Evolutionary conservation across 2,797 vertebrate species (phyloP).

Genomic region (Dryobates pubescens): DNA sequence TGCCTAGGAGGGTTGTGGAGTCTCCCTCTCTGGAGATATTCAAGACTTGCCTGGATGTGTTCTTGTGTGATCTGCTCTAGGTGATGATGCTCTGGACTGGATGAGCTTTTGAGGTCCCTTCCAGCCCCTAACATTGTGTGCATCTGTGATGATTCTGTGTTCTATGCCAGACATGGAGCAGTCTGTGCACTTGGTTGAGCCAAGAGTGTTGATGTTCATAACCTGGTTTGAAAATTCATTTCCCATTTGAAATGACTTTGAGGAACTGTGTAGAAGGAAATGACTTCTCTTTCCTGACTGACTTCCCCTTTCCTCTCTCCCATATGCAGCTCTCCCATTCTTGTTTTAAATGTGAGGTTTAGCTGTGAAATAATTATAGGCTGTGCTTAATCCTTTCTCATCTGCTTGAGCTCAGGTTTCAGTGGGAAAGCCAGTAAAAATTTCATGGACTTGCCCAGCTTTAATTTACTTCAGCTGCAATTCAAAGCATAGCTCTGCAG

Average conservation of each 20-base stretch:
- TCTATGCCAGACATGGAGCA: not conserved
- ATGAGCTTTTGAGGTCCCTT: too few species aligned
- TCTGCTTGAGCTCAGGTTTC: not conserved
- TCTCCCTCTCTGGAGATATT: too few species aligned
- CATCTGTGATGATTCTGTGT: too few species aligned
- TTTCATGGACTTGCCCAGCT: not conserved
- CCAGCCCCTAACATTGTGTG: too few species aligned
- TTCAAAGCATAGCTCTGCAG: not conserved
- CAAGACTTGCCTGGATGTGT: too few species aligned
- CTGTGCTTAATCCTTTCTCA: not conserved
- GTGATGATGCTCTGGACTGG: too few species aligned
- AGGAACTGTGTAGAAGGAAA: not conserved
- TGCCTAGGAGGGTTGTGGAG: too few species aligned
- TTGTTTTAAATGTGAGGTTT: not conserved
- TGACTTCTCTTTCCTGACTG: not conserved
- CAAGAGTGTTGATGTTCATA: accelerated
- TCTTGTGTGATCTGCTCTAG: too few species aligned
- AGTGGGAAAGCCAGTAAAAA: not conserved
- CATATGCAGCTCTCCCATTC: not conserved
- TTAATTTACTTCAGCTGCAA: not conserved
- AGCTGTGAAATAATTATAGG: not conserved
- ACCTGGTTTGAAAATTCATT: not conserved
- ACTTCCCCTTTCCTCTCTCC: not conserved
- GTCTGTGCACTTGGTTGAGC: not conserved
- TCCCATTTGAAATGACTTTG: not conserved